These are phyloP conservation scores for Odontocerum albicorne DNA, from an alignment of 2,888 invertebrate genomes.

Conservation along the genomic window DNA sequence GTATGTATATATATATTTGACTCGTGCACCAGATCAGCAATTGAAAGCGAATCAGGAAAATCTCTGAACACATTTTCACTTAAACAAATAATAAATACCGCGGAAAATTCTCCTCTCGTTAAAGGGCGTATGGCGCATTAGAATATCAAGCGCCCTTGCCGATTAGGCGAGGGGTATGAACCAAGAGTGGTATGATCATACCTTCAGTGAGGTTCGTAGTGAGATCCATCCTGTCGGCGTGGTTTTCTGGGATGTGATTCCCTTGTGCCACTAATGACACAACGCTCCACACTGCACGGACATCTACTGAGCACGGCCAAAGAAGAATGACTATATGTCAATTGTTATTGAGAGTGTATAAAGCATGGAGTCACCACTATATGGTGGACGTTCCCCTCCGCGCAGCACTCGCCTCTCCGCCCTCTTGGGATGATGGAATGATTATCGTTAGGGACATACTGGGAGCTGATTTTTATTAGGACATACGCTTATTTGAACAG, in stretches of 20 bases:
- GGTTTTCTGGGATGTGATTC: conserved; percentile 8
- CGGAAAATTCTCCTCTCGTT: no score
- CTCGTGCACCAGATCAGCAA: no score
- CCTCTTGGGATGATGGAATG: neutral
- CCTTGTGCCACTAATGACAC: conserved; percentile 19
- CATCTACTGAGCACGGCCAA: conserved; percentile 56
- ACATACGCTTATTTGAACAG: conserved; percentile 22
- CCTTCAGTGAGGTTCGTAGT: conserved; percentile 21
- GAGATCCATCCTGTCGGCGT: conserved; percentile 20
- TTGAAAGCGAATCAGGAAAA: no score
- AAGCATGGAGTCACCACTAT: conserved; percentile 13
- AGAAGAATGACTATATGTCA: conserved; percentile 47
- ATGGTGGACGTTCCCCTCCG: conserved; percentile 7
- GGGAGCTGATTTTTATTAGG: conserved; percentile 24
- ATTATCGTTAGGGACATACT: conserved; percentile 26
- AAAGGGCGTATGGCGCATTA: no score
- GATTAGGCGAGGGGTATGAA: no score
- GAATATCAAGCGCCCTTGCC: no score
- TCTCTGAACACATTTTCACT: no score
- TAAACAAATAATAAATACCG: no score
- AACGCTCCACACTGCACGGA: conserved; percentile 31
- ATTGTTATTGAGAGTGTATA: conserved; percentile 23
- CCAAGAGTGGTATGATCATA: conserved; percentile 12
- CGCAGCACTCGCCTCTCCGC: neutral
- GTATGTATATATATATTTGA: no score